A percentile compares a stretch with the other conserved stretches of the same genome.
These are phyloP conservation scores for Thymelicus acteon DNA, from an alignment of 2,888 invertebrate genomes.

Conservation along the genomic window DNA sequence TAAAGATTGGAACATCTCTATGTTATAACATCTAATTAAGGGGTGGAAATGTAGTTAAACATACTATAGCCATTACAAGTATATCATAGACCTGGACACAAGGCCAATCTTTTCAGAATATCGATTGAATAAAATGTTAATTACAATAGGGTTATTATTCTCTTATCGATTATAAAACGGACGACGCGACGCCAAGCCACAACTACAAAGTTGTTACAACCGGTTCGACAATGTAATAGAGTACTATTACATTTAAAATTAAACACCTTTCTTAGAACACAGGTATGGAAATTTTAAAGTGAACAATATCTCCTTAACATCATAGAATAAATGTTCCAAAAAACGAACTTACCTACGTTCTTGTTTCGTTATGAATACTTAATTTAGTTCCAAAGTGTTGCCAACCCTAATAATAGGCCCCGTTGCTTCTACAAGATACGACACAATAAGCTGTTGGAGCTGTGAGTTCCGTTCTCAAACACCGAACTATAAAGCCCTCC, in stretches of 20 bases:
- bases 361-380: background rate
- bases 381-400: slow-evolving; percentile 9
- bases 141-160: no score
- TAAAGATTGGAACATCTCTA: no score
- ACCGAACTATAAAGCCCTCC: slow-evolving; percentile 14
- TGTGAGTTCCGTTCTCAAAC: slow-evolving; percentile 11
- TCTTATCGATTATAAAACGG: no score
- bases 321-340: background rate
- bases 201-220: background rate
- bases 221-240: background rate
- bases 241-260: background rate
- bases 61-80: no score
- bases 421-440: slow-evolving; percentile 19
- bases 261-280: background rate
- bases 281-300: background rate
- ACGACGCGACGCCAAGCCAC: background rate
- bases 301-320: background rate
- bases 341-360: background rate
- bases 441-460: slow-evolving; percentile 12
- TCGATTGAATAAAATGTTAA: no score
- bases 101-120: no score
- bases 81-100: no score
- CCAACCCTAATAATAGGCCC: slow-evolving; percentile 11
- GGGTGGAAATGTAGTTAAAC: no score
- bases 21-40: no score